Base-by-base conservation (phyloP, 2,888 invertebrate genomes). In the Automeris io region DNA sequence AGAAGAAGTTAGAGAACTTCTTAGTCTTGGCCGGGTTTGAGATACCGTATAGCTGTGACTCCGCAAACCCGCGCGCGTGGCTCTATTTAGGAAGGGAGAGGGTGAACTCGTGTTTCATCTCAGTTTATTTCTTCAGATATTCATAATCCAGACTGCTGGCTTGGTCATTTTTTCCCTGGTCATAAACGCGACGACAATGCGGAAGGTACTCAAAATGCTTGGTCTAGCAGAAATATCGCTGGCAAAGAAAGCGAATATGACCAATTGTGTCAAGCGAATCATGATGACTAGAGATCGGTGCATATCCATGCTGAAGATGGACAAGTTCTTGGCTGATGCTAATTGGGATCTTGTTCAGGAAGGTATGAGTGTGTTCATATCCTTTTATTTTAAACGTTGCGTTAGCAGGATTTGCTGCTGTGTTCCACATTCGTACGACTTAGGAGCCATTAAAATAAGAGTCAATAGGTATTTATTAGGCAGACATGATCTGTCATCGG, bases 321-420 rank as follows among this genome's bases (percentile, higher is more conserved):
- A 91, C 52, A 89, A 90, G 63, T 90, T 91, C 57, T 65, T 91
- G 2, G 88, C 90, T 33, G 91, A 91, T 66, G 89, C 90, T 21
- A 89, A 91, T 51, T 91, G 91, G 91, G 77, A 85, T 32, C 56
- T 88, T 18, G 90, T 91, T 0, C 79, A 86, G 19, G 73, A 67
- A 49, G 80, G 82, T 63, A 13, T 41, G 40, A n/a, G 18, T 13
- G 8, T 21, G 11, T 11, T 1, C 19, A 1, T 5, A 18, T 5
- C 8, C 8, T 8, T 16, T 6, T 16, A 29, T 7, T 9, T 5
- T 2, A 5, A 16, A 7, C 6, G 16, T 5, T 7, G 11, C 6
- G n/a, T 26, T 9, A 26, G 25, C n/a, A n/a, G n/a, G n/a, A n/a
- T n/a, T n/a, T n/a, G n/a, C n/a, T n/a, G n/a, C n/a, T n/a, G n/a